phyloP scores from a whole-genome alignment of 2,888 invertebrate genomes.

The Ennomos fuscantarius region DNA sequence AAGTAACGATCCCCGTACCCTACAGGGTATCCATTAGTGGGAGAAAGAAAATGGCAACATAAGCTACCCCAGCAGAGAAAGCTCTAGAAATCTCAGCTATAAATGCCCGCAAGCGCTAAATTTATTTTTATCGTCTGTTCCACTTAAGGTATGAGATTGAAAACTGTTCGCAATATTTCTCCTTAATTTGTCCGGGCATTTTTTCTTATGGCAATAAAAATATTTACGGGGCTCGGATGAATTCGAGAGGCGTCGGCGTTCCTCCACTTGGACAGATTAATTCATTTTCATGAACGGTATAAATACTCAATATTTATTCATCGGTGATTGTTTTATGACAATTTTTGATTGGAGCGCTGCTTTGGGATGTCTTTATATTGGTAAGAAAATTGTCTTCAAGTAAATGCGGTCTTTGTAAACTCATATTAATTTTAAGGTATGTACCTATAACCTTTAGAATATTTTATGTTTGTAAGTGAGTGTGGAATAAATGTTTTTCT shows the following conservation, averaged over 20 bases:
- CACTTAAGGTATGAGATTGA: constrained; percentile 84
- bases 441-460: no score
- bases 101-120: constrained; percentile 80
- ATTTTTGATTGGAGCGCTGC: constrained; percentile 21
- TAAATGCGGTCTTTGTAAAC: no score
- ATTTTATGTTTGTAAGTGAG: no score
- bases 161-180: constrained; percentile 77
- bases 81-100: constrained; percentile 80
- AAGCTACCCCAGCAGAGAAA: constrained; percentile 53
- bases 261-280: constrained; percentile 72
- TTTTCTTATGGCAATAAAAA: constrained; percentile 78
- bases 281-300: constrained; percentile 74
- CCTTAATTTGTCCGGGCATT: constrained; percentile 74
- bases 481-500: no score
- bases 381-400: no score
- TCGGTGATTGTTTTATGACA: constrained; percentile 37
- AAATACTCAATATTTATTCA: constrained; percentile 56
- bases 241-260: constrained; percentile 69
- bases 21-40: constrained; percentile 53
- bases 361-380: no score
- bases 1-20: constrained; percentile 6
- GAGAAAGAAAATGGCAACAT: constrained; percentile 46
- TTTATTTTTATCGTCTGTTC: constrained; percentile 82
- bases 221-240: constrained; percentile 79
- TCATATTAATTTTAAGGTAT: no score